phyloP scores from a whole-genome alignment of 2,113 vertebrate species.

The Paedocypris sp. region DNA sequence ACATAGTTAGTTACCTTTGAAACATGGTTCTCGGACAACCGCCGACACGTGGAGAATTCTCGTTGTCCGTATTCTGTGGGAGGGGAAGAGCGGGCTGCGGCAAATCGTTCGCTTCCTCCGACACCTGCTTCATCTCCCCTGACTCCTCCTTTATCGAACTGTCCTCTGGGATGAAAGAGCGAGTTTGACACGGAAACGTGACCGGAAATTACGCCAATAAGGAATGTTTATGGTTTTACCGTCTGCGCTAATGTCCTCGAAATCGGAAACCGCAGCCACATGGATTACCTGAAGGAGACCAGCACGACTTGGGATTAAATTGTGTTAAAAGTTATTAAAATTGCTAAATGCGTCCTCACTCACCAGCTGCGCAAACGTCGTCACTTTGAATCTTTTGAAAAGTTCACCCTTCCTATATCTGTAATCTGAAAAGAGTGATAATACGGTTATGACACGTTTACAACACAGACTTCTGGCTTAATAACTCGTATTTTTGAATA shows the following conservation, averaged over 20 bases:
- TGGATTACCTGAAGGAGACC: conserved; percentile 69
- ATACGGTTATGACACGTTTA: no score
- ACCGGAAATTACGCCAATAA: no score
- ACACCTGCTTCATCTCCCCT: conserved; percentile 42
- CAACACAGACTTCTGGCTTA: no score
- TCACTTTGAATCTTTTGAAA: conserved; percentile 89
- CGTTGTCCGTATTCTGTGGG: conserved; percentile 38
- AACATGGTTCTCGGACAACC: conserved; percentile 67
- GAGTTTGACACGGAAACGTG: background rate
- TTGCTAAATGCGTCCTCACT: conserved; percentile 36
- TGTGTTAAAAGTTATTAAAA: background rate
- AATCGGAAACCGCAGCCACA: conserved; percentile 78
- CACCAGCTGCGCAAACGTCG: conserved; percentile 92
- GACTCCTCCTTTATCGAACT: conserved; percentile 48
- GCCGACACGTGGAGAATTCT: conserved; percentile 35
- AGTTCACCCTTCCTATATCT: conserved; percentile 90
- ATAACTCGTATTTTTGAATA: no score
- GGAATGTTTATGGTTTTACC: no score
- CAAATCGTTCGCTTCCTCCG: conserved; percentile 48
- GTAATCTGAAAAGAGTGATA: conserved; percentile 67
- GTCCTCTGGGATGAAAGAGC: conserved; percentile 50
- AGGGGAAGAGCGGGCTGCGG: conserved; percentile 22
- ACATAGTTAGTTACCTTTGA: conserved; percentile 63
- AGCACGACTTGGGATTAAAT: background rate
- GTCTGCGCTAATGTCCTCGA: conserved; percentile 62